Evolutionary conservation across 2,888 invertebrate genomes (phyloP).

Genomic region (Allacma fusca): DNA sequence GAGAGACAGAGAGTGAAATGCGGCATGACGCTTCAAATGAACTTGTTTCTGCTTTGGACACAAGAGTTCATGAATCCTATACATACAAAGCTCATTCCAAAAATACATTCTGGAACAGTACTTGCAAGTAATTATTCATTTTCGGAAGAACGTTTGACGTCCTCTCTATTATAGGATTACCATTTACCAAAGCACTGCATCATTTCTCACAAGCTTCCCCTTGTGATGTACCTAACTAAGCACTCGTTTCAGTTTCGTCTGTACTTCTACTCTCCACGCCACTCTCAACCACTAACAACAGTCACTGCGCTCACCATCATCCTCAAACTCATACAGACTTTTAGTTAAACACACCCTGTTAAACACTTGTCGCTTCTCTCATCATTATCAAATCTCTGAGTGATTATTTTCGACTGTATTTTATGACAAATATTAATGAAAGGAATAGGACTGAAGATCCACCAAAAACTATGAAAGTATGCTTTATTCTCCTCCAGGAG

Average conservation of each 20-base stretch:
- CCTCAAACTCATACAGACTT: no score
- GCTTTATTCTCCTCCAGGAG: no score
- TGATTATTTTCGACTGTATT: background rate
- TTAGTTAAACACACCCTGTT: background rate
- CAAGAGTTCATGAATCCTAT: background rate
- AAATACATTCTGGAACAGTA: conserved; percentile 47
- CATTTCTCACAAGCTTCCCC: background rate
- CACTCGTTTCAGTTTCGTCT: no score
- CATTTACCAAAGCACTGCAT: conserved; percentile 1
- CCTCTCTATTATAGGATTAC: conserved; percentile 7
- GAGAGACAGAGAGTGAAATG: no score
- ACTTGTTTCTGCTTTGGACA: background rate
- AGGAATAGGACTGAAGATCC: no score
- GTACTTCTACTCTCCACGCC: no score
- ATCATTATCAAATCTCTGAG: conserved; percentile 20
- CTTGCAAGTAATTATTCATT: conserved; percentile 48
- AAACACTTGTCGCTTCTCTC: conserved; percentile 31
- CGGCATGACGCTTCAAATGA: background rate
- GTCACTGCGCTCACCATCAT: no score
- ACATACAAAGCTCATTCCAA: conserved; percentile 33
- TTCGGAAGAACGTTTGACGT: conserved; percentile 25
- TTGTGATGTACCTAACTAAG: background rate
- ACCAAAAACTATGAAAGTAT: no score
- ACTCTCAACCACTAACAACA: no score
- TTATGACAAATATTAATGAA: conserved; percentile 12